Evolutionary conservation across 2,888 invertebrate species (phyloP), one percentile per base, ranked within the genome.

Genomic region (Pogonocherus hispidulus): DNA sequence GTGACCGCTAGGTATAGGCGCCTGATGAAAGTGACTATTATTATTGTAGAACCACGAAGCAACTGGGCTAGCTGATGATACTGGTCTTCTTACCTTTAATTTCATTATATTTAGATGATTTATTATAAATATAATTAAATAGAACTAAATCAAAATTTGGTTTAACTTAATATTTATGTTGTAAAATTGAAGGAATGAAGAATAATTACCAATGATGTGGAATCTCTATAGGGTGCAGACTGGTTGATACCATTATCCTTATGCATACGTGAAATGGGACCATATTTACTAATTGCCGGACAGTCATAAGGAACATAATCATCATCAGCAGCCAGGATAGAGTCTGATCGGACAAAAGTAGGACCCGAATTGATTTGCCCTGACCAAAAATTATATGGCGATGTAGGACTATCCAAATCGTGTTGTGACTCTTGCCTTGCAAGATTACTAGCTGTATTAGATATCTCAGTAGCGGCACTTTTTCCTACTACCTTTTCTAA

Each of bases 221-320:
- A 77, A 64, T 86, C 85, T 55, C 84, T 79, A 67, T 80, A 85
- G 1, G 82, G 77, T 19, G 81, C 79, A n/a, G 67, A 60, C 65
- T 83, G 83, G 56, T 75, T 80, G 22, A 81, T 76, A 11, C 75
- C 79, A 63, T 79, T 79, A 59, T 80, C 79, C 63, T 81, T 81
- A 37, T 79, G 79, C 85, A 85, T 86, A 44, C 90, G 85, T 1
- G 91, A 91, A 74, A 92, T 92, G 0, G 92, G 92, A 2, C 92
- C 92, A 80, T 89, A 92, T 83, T 91, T 91, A 73, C 90, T 91
- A 16, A 90, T 89, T 20, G 89, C 86, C 1, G 91, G 89, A 32
- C 89, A 87, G 78, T 91, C 91, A 81, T 91, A 91, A 5, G 91
- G 91, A 63, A 91, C 90, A 78, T 91, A 90, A 77, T 90, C 90